These are phyloP conservation scores for Clarias platycephalus DNA, from an alignment of 2,797 vertebrate species.

Conservation along the genomic window DNA sequence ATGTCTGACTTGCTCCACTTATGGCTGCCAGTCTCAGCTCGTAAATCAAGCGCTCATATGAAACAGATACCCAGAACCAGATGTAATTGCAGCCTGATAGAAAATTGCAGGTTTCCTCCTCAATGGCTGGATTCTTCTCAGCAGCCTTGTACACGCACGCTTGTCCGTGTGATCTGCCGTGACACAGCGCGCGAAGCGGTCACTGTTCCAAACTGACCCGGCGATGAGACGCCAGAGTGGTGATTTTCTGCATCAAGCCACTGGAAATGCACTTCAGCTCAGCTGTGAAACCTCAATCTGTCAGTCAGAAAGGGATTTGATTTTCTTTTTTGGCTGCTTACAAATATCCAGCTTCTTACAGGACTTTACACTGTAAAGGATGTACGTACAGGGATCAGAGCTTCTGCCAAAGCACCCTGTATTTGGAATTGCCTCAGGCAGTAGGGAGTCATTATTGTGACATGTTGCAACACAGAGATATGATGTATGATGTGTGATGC, in stretches of 20 bases:
- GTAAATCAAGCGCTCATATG: constrained; percentile 65
- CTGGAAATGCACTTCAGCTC: constrained; percentile 57
- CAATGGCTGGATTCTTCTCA: constrained; percentile 5
- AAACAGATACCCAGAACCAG: constrained; percentile 56
- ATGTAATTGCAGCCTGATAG: constrained; percentile 63
- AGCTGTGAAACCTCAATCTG: constrained; percentile 69
- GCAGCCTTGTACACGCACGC: constrained; percentile 27
- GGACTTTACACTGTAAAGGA: neutral
- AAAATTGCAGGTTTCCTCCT: constrained; percentile 59
- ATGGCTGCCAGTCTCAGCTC: constrained; percentile 59
- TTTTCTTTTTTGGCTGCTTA: neutral
- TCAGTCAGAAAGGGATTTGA: constrained; percentile 61
- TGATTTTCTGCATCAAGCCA: constrained; percentile 55
- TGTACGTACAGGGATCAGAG: neutral
- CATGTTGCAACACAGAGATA: neutral
- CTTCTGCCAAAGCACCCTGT: neutral
- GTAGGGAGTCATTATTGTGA: neutral
- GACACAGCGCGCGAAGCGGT: constrained; percentile 46
- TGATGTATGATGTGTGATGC: neutral
- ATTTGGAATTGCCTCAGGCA: neutral
- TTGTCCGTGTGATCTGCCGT: constrained; percentile 44
- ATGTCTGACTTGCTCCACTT: constrained; percentile 46
- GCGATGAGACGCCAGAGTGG: constrained; percentile 54
- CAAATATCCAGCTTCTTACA: constrained; percentile 20
- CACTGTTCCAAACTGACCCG: constrained; percentile 55